Evolutionary conservation across 2,797 vertebrate species (phyloP), one percentile per base, ranked within the genome.

Genomic region (Atherinosoma microstoma): DNA sequence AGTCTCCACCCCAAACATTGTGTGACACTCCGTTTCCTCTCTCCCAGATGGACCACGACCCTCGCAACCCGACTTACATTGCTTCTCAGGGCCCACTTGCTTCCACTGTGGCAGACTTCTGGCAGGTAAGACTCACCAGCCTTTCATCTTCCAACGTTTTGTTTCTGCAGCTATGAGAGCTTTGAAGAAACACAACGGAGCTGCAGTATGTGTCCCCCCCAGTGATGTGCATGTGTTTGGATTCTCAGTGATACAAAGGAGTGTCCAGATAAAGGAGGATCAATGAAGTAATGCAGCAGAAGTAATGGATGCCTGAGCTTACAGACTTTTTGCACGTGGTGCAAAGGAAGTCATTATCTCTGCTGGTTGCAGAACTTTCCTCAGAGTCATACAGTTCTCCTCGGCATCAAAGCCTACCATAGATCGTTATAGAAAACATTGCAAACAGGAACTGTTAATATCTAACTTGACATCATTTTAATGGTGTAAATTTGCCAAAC

Each of bases 31-130:
- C 78, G 69, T 67, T 89, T 81, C 71, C 83, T 76, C 76, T 82
- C 80, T 84, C 80, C 27, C 92, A 99, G 98, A 98, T 97, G 97
- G 98, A 99, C 83, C 98, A 97, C 30, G 98, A 99, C 90, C 98
- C 98, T 0, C 93, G 97, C 76, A 99, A 96, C 73, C 98, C 98
- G 0, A 96, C 97, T 0, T 99, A 99, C 86, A 97, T 99, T 76
- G 94, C 97, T 75, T 94, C 97, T 58, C 98, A 99, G 87, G 98
- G 97, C 45, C 96, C 98, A 0, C 95, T 99, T 69, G 95, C 97
- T 2, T 92, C 97, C 79, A 99, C 98, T 0, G 96, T 97, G 3
- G 95, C 96, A 0, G 98, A 99, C 91, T 99, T 99, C 92, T 99
- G 98, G 98, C 98, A 99, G 97, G 98, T 98, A 94, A 95, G 70